Evolutionary conservation across 2,888 invertebrate species (phyloP).

Genomic region (Sturmia bella): DNA sequence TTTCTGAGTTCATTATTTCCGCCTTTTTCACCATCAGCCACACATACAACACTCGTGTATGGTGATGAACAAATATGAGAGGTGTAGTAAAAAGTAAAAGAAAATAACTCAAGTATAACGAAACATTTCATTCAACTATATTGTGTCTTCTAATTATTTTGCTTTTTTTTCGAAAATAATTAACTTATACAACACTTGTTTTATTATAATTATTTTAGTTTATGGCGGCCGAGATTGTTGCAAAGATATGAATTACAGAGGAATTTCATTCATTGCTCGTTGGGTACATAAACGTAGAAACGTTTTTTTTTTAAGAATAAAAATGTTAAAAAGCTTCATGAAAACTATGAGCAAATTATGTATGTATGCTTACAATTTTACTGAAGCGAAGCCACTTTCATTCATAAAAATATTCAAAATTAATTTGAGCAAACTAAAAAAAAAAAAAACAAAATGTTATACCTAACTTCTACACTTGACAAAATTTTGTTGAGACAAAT

Average conservation of each 20-base stretch:
- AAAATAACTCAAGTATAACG: slow-evolving; percentile 68
- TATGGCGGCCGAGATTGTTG: slow-evolving; percentile 45
- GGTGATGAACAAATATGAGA: slow-evolving; percentile 35
- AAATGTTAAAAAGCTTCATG: slow-evolving; percentile 10
- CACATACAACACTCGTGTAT: slow-evolving; percentile 31
- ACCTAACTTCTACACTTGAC: background rate
- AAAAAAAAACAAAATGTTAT: too few species aligned
- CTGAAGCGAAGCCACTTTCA: slow-evolving; percentile 15
- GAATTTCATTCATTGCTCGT: slow-evolving; percentile 33
- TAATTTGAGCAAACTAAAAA: too few species aligned
- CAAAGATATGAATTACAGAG: slow-evolving; percentile 33
- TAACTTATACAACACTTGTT: slow-evolving; percentile 61
- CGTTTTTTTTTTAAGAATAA: slow-evolving; percentile 12
- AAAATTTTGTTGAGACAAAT: too few species aligned
- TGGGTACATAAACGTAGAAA: background rate
- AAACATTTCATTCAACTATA: slow-evolving; percentile 69
- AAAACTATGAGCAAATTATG: slow-evolving; percentile 4
- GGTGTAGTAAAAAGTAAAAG: slow-evolving; percentile 28
- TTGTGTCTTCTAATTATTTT: slow-evolving; percentile 51
- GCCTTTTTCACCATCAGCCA: slow-evolving; percentile 58
- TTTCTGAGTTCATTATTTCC: slow-evolving; percentile 64
- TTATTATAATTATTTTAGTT: slow-evolving; percentile 49
- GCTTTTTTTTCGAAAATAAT: slow-evolving; percentile 51
- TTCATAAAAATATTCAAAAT: slow-evolving; percentile 28
- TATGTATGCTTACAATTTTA: slow-evolving; percentile 1